These are phyloP conservation scores for Pseudorhombus dupliciocellatus DNA, from an alignment of 2,113 vertebrate genomes.

Conservation along the genomic window DNA sequence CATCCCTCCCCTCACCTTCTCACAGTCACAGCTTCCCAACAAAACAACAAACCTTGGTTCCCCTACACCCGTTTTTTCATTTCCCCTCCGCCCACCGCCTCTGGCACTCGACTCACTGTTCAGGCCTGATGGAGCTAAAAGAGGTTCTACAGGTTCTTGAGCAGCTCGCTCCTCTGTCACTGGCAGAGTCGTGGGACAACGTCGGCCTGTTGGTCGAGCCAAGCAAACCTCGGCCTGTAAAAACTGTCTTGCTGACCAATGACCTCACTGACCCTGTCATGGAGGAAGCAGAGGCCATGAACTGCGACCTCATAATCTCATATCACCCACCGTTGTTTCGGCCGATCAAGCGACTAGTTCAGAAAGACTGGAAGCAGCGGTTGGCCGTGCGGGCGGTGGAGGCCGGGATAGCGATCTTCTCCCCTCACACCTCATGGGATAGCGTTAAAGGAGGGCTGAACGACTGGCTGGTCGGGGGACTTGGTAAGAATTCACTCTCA, in stretches of 20 bases:
- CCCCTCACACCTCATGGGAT: constrained; percentile 92
- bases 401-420: constrained; percentile 89
- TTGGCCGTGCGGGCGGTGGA: constrained; percentile 88
- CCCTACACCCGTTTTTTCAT: neutral
- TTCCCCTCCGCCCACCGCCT: constrained; percentile 8
- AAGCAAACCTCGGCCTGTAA: constrained; percentile 83
- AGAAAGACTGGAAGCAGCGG: constrained; percentile 91
- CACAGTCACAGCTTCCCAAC: neutral
- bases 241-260: constrained; percentile 89
- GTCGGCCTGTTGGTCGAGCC: constrained; percentile 95
- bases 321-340: constrained; percentile 94
- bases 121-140: constrained; percentile 83
- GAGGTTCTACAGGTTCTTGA: constrained; percentile 85
- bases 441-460: constrained; percentile 89
- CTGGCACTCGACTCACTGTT: constrained; percentile 8
- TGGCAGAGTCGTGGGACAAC: constrained; percentile 96
- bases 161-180: constrained; percentile 85
- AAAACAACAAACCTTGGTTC: neutral
- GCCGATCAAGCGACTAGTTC: constrained; percentile 86
- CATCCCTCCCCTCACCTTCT: neutral
- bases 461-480: constrained; percentile 85
- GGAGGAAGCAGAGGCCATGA: constrained; percentile 85
- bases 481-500: constrained; percentile 61
- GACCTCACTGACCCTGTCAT: constrained; percentile 91
- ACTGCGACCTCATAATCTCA: constrained; percentile 88